phyloP scores from a whole-genome alignment of 1,140 invertebrate species.

The Trachymyrmex cornetzi region DNA sequence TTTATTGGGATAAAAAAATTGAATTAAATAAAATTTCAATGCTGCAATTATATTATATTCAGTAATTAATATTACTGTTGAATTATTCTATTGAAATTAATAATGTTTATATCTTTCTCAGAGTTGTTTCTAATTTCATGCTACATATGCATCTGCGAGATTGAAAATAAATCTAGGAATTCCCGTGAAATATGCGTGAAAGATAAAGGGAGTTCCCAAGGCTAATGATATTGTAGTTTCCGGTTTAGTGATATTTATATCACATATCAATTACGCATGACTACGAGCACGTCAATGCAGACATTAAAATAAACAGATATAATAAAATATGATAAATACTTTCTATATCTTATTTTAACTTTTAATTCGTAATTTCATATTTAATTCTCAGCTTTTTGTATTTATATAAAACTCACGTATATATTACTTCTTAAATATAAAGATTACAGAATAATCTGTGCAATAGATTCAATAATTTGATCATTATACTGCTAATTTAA shows the following conservation, averaged over 20 bases:
- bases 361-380: background rate
- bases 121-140: slow-evolving; percentile 1
- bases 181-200: background rate
- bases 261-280: background rate
- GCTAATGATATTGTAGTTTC: slow-evolving; percentile 22
- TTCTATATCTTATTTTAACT: background rate
- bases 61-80: background rate
- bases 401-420: background rate
- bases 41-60: background rate
- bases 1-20: background rate
- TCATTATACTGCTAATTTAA: background rate
- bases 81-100: background rate
- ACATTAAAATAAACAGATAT: background rate
- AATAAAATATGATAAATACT: background rate
- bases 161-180: slow-evolving; percentile 20
- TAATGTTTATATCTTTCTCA: background rate
- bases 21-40: slow-evolving; percentile 10
- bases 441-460: background rate
- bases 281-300: background rate
- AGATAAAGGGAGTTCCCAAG: background rate
- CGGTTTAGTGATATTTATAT: background rate
- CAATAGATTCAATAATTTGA: background rate
- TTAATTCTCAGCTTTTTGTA: background rate
- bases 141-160: background rate
- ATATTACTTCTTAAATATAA: background rate